Base-by-base conservation (phyloP, 2,113 vertebrate species). In the Cynocephalus volans region DNA sequence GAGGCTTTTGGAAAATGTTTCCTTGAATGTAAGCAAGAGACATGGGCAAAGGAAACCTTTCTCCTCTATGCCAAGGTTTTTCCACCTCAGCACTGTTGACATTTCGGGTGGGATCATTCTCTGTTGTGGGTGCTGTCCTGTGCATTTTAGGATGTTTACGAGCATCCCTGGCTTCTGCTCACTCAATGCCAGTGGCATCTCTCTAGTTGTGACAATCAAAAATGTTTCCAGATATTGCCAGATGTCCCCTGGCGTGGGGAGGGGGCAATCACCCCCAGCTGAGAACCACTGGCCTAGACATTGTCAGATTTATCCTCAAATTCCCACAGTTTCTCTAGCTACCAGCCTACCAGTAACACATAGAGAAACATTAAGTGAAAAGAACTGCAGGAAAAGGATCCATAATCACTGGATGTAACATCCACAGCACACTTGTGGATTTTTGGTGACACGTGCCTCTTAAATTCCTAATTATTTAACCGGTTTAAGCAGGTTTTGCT, bases 1-100 rank as follows among this genome's bases (percentile, higher is more conserved):
- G 58, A 45, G 45, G 12, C 56, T 67, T 92, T n/a, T 83, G 62
- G 54, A 90, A 96, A 87, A 92, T 62, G 33, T 41, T 96, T 70
- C 17, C 62, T 92, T 48, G n/a, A 92, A 70, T 24, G 33, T 58
- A 91, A 96, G n/a, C 36, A 45, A 95, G 54, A 91, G 67, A 81
- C 15, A 65, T 19, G n/a, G 77, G 60, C 77, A 92, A 80, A 50
- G 2, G 8, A 75, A 62, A n/a, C 14, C 19, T 83, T 96, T 75
- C 69, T 92, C 26, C 33, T 79, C 24, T 79, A 31, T 62, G n/a
- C 19, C 24, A 62, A 90, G 48, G n/a, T 62, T 70, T 88, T 26
- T 76, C 84, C 50, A 31, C 12, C 50, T 62, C 60, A 77, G 24
- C 21, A 54, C 72, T 92, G 72, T 8, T 31, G 67, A 41, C 41